Evolutionary conservation across 2,888 invertebrate species (phyloP).

Genomic region (Muscina levida): DNA sequence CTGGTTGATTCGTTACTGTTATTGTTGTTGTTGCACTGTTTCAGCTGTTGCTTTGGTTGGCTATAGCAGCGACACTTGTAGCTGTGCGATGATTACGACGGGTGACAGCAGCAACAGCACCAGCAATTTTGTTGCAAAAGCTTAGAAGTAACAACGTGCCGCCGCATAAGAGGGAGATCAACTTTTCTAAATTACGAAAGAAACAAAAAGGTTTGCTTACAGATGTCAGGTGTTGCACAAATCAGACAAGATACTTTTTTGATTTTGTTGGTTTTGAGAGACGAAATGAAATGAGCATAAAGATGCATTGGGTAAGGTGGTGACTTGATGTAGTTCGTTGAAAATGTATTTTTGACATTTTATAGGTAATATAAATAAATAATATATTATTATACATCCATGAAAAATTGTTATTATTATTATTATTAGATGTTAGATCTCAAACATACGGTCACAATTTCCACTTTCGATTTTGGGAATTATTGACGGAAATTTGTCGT

Average conservation of each 20-base stretch:
- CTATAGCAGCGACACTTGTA: too few relatives aligned
- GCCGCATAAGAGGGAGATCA: constrained; percentile 7
- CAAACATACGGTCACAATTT: too few relatives aligned
- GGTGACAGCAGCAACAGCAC: constrained; percentile 11
- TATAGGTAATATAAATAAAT: too few relatives aligned
- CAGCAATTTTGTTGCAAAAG: constrained; percentile 19
- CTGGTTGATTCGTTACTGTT: background rate
- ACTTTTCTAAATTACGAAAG: constrained; percentile 12
- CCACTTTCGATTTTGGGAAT: too few relatives aligned
- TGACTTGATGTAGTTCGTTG: too few relatives aligned
- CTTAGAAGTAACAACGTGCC: background rate
- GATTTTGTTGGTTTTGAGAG: constrained; percentile 3
- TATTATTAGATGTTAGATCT: too few relatives aligned
- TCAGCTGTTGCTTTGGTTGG: constrained; percentile 11
- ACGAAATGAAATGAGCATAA: background rate
- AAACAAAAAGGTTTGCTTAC: constrained; percentile 20
- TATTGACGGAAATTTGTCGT: too few relatives aligned
- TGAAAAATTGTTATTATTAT: too few relatives aligned
- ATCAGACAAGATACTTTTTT: background rate
- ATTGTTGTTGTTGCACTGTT: constrained; percentile 12
- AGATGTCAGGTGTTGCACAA: constrained; percentile 15
- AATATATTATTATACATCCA: too few relatives aligned
- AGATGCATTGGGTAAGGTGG: too few relatives aligned
- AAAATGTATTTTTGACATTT: too few relatives aligned
- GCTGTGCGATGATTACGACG: background rate